Base-by-base conservation (phyloP, 2,888 invertebrate genomes). In the Psococerastis gibbosa region DNA sequence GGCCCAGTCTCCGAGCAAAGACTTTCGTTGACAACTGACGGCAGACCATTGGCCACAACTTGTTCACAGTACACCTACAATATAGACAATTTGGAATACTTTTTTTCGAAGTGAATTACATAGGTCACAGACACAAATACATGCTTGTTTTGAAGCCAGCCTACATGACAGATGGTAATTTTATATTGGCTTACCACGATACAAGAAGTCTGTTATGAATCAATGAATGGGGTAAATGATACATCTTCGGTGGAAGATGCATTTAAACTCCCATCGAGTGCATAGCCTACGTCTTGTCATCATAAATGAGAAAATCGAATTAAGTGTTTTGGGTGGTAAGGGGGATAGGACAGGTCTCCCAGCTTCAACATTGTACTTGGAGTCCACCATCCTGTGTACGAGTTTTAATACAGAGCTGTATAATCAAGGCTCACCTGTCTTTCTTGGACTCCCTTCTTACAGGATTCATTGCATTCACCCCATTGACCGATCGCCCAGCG, bases 401-500 rank as follows among this genome's bases (percentile, higher is more conserved):
- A n/a, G n/a, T 41, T 35, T 32, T 11, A 41, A 13, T 13, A 41
- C 13, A 57, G 11, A 51, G 45, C 60, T 60, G 8, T 15, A 46
- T 31, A 5, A 13, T n/a, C n/a, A n/a, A n/a, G n/a, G n/a, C n/a
- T 31, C 48, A 54, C 71, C 51, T 73, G 68, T 45, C 85, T 64
- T 2, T 69, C 73, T 54, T 76, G 75, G 27, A 68, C 64, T 18
- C 84, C 84, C 43, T 75, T 78, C 22, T 71, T 89, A 57, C 92
- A 94, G 2, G 75, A 72, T 49, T 75, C 75, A 33, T 80, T 79
- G 60, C 94, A 94, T 32, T 73, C 67, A 2, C 75, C 71, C 92
- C 94, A 94, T 1, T 69, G 66, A 2, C 77, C 74, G 41, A 70
- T 69, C 20, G 73, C 69, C 92, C 92, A 94, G 56, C 70, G 69